phyloP scores from a whole-genome alignment of 2,888 invertebrate genomes.

The Mythimna loreyi region DNA sequence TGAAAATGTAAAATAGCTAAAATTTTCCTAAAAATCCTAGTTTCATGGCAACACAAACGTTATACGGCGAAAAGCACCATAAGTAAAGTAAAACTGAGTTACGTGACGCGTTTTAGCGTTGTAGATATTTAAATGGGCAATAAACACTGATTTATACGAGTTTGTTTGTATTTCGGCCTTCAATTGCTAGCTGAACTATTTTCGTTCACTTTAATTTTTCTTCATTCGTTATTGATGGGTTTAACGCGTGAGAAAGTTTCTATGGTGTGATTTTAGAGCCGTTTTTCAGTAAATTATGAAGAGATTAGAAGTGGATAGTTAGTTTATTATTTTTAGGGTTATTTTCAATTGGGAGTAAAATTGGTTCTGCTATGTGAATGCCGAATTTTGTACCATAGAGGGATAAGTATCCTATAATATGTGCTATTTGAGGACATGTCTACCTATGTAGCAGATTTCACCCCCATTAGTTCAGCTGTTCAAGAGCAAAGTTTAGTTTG shows the following conservation, averaged over 20 bases:
- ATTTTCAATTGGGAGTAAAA: not conserved
- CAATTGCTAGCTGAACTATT: slow-evolving; percentile 70
- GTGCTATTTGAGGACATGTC: no score
- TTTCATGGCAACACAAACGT: slow-evolving; percentile 59
- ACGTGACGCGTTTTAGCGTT: slow-evolving; percentile 76
- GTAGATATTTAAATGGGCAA: slow-evolving; percentile 82
- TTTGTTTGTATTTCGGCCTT: slow-evolving; percentile 73
- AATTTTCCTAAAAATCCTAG: slow-evolving; percentile 40
- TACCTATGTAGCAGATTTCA: no score
- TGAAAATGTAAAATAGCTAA: not conserved
- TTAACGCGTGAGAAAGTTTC: slow-evolving; percentile 66
- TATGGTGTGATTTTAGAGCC: slow-evolving; percentile 9
- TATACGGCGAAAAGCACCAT: slow-evolving; percentile 64
- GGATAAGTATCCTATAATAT: no score
- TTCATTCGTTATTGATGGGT: slow-evolving; percentile 72
- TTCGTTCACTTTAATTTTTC: slow-evolving; percentile 70
- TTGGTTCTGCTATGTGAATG: no score
- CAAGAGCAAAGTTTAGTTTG: no score
- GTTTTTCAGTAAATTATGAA: not conserved
- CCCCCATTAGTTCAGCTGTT: no score
- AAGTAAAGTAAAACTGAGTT: slow-evolving; percentile 73
- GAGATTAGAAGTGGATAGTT: not conserved
- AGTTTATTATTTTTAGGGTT: not conserved
- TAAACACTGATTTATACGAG: slow-evolving; percentile 80
- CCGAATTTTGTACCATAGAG: no score